Evolutionary conservation across 2,888 invertebrate genomes (phyloP).

Genomic region (Amaurobius ferox): DNA sequence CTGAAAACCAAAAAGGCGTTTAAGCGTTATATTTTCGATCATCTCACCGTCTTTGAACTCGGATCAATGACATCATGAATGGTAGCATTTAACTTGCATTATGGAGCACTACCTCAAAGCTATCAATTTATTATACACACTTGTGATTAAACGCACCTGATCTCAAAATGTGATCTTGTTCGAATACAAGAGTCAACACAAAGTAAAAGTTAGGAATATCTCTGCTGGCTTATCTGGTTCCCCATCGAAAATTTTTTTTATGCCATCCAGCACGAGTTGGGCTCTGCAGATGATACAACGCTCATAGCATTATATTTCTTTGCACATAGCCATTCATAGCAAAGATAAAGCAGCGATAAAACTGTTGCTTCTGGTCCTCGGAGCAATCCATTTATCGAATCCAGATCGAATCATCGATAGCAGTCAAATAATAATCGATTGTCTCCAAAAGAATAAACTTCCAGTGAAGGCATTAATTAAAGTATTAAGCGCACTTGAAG

Average conservation of each 20-base stretch:
- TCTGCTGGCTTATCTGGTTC: too few relatives aligned
- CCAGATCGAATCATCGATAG: slow-evolving; percentile 51
- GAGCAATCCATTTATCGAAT: slow-evolving; percentile 34
- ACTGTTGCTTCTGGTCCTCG: slow-evolving; percentile 6
- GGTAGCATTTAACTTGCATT: too few relatives aligned
- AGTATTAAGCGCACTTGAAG: slow-evolving; percentile 26
- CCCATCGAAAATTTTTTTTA: background rate
- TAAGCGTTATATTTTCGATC: too few relatives aligned
- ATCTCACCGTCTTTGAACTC: background rate
- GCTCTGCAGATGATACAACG: too few relatives aligned
- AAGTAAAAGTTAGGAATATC: too few relatives aligned
- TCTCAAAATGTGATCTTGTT: too few relatives aligned
- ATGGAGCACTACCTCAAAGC: too few relatives aligned
- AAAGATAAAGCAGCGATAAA: slow-evolving; percentile 21
- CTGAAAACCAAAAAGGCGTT: too few relatives aligned
- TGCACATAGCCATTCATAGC: background rate
- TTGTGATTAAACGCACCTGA: too few relatives aligned
- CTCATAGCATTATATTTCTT: too few relatives aligned
- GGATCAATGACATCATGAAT: background rate
- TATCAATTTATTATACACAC: too few relatives aligned
- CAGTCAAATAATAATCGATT: background rate
- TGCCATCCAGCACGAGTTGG: slow-evolving; percentile 16
- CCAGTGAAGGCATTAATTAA: slow-evolving; percentile 39
- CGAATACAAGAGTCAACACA: too few relatives aligned
- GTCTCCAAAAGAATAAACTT: background rate